A percentile compares a stretch with the other conserved stretches of the same genome.
Conservation (phyloP, 2,113 vertebrate genomes). For the Pseudopodoces humilis region DNA sequence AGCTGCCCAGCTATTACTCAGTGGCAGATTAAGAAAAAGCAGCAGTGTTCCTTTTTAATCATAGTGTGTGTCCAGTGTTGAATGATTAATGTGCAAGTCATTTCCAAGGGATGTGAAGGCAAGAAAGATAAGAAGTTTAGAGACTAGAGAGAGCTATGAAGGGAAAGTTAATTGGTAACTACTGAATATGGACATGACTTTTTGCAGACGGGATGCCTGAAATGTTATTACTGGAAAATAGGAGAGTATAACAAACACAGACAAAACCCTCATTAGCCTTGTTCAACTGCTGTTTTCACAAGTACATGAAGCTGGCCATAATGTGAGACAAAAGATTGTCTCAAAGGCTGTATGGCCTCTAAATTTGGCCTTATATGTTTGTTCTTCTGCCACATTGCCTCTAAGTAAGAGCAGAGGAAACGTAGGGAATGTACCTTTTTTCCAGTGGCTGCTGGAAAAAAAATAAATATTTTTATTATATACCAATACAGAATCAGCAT, state of each 20-base stretch:
- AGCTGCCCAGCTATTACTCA: not conserved
- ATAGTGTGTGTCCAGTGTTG: not conserved
- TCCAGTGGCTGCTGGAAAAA: not conserved
- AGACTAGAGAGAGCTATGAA: not conserved
- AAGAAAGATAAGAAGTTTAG: not conserved
- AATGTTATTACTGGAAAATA: not conserved
- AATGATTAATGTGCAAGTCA: slow-evolving; percentile 12
- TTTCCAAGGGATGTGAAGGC: not conserved
- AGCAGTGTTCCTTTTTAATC: not conserved
- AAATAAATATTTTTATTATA: not conserved
- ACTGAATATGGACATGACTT: not conserved
- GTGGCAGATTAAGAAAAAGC: not conserved
- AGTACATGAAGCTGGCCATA: not conserved
- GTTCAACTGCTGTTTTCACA: not conserved
- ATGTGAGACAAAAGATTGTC: not conserved
- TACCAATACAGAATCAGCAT: not conserved
- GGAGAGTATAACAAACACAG: not conserved
- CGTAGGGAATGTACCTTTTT: not conserved
- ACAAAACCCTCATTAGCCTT: not conserved
- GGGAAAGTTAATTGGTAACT: slow-evolving; percentile 31
- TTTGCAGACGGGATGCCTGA: not conserved
- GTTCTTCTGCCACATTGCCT: not conserved
- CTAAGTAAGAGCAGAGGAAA: not conserved
- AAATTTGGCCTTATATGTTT: not conserved
- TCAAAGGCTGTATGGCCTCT: not conserved